Evolutionary conservation across 1,140 invertebrate species (phyloP).

Genomic region (Vanessa atalanta): DNA sequence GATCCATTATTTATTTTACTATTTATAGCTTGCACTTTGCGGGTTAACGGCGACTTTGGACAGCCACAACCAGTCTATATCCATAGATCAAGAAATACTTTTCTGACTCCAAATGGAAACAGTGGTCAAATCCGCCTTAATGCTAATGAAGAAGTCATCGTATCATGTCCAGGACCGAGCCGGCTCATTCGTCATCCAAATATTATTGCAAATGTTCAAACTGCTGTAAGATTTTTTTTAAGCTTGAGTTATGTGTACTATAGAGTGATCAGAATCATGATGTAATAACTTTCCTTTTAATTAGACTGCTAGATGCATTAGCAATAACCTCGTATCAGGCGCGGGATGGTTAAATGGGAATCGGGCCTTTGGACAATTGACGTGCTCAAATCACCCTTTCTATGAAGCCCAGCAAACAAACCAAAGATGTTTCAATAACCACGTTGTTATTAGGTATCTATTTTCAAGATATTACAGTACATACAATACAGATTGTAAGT

Average conservation of each 20-base stretch:
- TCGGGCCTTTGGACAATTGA: conserved; percentile 55
- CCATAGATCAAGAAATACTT: conserved; percentile 43
- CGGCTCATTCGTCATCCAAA: conserved; percentile 55
- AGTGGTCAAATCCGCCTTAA: conserved; percentile 53
- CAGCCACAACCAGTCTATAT: conserved; percentile 68
- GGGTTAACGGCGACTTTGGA: conserved; percentile 65
- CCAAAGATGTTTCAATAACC: conserved; percentile 60
- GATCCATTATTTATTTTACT: conserved; percentile 1
- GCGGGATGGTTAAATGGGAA: conserved; percentile 63
- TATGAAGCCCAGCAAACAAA: conserved; percentile 53
- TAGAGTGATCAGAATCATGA: not conserved
- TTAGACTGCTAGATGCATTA: conserved; percentile 59
- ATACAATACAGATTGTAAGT: not conserved
- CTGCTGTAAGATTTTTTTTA: conserved; percentile 49
- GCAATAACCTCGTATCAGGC: conserved; percentile 52
- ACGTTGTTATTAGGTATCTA: conserved; percentile 61
- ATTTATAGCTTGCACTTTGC: conserved; percentile 58
- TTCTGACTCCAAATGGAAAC: conserved; percentile 51
- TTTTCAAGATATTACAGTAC: not conserved
- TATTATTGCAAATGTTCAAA: conserved; percentile 41
- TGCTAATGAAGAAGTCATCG: conserved; percentile 51
- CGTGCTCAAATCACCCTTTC: conserved; percentile 53
- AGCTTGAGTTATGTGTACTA: not conserved
- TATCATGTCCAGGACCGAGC: conserved; percentile 57
- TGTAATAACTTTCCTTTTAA: not conserved